A percentile compares a stretch with the other conserved stretches of the same genome.
phyloP scores from a whole-genome alignment of 1,140 invertebrate species.

The Drosophila repletoides region DNA sequence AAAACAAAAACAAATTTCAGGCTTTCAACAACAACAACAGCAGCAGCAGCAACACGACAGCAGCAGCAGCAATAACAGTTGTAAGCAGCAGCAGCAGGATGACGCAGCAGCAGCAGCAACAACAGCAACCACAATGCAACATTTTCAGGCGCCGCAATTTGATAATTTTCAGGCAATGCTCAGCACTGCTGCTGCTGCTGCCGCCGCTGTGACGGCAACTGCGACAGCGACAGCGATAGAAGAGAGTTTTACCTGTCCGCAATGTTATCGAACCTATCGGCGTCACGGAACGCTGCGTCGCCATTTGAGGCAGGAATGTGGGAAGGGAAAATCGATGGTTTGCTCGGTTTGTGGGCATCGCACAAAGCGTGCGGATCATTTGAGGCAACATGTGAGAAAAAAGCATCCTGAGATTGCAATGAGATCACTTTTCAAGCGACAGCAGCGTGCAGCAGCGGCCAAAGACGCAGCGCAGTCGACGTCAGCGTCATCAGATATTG shows the following conservation, averaged over 20 bases:
- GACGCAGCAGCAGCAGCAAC: background rate
- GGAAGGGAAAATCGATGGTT: slow-evolving; percentile 83
- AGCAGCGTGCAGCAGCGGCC: slow-evolving; percentile 41
- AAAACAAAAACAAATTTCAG: slow-evolving; percentile 81
- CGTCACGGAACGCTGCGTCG: slow-evolving; percentile 84
- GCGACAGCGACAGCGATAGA: slow-evolving; percentile 21
- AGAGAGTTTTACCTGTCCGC: slow-evolving; percentile 83
- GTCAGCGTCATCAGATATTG: slow-evolving; percentile 44
- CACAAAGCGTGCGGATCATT: slow-evolving; percentile 83
- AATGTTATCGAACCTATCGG: slow-evolving; percentile 84
- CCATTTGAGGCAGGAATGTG: slow-evolving; percentile 84
- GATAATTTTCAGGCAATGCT: slow-evolving; percentile 55
- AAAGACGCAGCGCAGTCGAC: slow-evolving; percentile 25
- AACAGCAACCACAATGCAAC: slow-evolving; percentile 1
- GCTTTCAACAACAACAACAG: slow-evolving; percentile 52
- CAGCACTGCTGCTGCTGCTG: slow-evolving; percentile 9
- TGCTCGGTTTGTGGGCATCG: slow-evolving; percentile 83
- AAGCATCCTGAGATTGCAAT: slow-evolving; percentile 82
- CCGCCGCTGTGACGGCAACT: slow-evolving; percentile 1
- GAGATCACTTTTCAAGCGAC: slow-evolving; percentile 71
- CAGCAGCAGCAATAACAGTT: slow-evolving; percentile 36
- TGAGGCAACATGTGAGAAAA: slow-evolving; percentile 82
- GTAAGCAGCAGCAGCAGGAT: slow-evolving; percentile 39
- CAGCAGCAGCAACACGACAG: slow-evolving; percentile 48
- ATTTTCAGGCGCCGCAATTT: slow-evolving; percentile 59